A percentile compares a stretch with the other conserved stretches of the same genome.
phyloP scores from a whole-genome alignment of 2,797 vertebrate genomes.

The Tragopan temminckii region DNA sequence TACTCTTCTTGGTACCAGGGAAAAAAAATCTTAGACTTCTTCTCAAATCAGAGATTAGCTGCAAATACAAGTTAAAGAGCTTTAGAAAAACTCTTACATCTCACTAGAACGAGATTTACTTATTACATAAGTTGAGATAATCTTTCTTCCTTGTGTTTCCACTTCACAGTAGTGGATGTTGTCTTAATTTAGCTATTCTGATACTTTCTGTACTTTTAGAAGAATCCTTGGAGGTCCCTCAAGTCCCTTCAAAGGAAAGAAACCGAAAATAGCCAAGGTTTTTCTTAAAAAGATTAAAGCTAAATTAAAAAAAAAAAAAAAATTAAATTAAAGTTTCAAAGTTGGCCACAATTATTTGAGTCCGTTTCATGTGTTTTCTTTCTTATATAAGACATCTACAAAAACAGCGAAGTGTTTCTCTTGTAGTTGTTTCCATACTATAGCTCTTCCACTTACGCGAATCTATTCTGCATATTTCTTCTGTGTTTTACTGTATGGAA shows the following conservation, averaged over 20 bases:
- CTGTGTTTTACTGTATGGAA: not conserved
- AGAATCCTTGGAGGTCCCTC: not conserved
- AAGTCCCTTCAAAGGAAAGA: not conserved
- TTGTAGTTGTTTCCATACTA: not conserved
- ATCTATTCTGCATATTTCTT: not conserved
- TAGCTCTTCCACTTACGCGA: not conserved
- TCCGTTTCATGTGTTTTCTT: not conserved
- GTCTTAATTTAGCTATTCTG: not conserved
- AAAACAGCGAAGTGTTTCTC: not conserved
- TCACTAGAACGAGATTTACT: not conserved
- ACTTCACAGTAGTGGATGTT: not conserved
- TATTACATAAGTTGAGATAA: not conserved
- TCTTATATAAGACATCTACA: not conserved
- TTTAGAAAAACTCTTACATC: not conserved
- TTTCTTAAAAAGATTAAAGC: not conserved
- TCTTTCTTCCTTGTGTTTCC: not conserved
- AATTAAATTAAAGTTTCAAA: not conserved
- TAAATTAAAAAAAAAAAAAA: not conserved
- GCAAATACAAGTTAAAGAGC: not conserved
- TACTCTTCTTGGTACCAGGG: not conserved
- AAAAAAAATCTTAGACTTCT: constrained; percentile 14
- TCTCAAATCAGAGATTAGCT: not conserved
- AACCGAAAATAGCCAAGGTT: not conserved
- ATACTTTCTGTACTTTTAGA: not conserved
- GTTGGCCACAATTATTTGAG: not conserved